phyloP scores from a whole-genome alignment of 2,888 invertebrate species.

The Hofmannophila pseudospretella region DNA sequence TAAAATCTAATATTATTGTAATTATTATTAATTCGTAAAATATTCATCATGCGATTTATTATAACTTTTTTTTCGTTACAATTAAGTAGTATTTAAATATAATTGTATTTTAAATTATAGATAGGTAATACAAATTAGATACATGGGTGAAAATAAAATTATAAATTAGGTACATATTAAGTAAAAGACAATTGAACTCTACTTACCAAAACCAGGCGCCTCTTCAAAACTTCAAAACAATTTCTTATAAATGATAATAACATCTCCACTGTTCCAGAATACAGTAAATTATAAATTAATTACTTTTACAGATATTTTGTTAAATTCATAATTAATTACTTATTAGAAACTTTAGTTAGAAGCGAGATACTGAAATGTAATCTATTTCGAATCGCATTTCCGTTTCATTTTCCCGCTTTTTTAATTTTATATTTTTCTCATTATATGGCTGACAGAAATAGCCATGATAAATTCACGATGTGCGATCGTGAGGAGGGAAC shows the following conservation, averaged over 20 bases:
- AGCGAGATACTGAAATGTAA: too few relatives aligned
- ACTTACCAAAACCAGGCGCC: constrained; percentile 11
- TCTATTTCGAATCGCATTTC: too few relatives aligned
- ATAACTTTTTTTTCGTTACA: too few relatives aligned
- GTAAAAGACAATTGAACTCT: not conserved
- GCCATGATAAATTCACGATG: not conserved
- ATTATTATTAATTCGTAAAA: too few relatives aligned
- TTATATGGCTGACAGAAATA: not conserved
- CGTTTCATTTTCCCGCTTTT: not conserved
- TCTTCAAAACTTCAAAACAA: constrained; percentile 3
- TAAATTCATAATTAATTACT: too few relatives aligned
- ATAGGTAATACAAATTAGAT: too few relatives aligned
- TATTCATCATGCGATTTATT: too few relatives aligned
- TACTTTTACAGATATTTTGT: too few relatives aligned
- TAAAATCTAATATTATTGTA: too few relatives aligned
- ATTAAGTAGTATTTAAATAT: too few relatives aligned
- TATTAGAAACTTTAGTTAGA: too few relatives aligned
- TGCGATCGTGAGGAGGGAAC: not conserved
- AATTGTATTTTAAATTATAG: too few relatives aligned
- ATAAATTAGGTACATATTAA: not conserved
- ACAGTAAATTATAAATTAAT: not conserved
- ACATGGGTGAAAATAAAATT: not conserved
- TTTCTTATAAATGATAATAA: not conserved
- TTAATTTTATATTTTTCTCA: not conserved
- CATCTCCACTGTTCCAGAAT: not conserved